Evolutionary conservation across 2,888 invertebrate species (phyloP), one percentile per base, ranked within the genome.

Genomic region (Lasioglossum vierecki): DNA sequence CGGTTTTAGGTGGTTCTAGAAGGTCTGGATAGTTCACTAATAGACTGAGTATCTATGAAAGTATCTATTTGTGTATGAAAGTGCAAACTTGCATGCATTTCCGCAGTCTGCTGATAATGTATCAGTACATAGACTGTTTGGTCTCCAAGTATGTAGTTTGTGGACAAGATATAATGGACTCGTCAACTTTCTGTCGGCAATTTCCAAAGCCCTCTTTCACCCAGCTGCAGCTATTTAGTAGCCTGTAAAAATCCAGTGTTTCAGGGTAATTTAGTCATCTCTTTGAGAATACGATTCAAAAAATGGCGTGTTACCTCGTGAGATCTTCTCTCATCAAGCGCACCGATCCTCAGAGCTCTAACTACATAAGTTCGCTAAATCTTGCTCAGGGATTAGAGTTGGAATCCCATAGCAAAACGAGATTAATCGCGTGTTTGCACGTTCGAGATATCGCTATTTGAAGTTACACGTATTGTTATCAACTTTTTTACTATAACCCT

Each of bases 101-200:
- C 26, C 26, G 49, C 44, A 44, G 46, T 18, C 30, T 63, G 63
- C 63, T 63, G 63, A 66, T 66, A 66, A 66, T 66, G 66, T 66
- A 66, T 66, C 66, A 66, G 66, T 35, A 66, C 35, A 35, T 30
- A 66, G 66, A 66, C 35, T 15, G 66, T 66, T 66, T 66, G 35
- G 35, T 35, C 22, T 18, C 66, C 30, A 30, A 35, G 66, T 18
- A 9, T 63, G 30, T 15, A 30, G 63, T 63, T 63, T 30, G 63
- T 30, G 63, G 60, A n/a, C 41, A 71, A 74, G 35, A 49, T 35
- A 18, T 44, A 73, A 73, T 30, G 49, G 30, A 18, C 22, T 73
- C 26, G 26, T 63, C 60, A 63, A 63, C 63, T 30, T 30, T 15
- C 30, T 30, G 63, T 30, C 63, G 30, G 26, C 15, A 15, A 30